Evolutionary conservation across 1,140 invertebrate species (phyloP).

Genomic region (Lineus longissimus): DNA sequence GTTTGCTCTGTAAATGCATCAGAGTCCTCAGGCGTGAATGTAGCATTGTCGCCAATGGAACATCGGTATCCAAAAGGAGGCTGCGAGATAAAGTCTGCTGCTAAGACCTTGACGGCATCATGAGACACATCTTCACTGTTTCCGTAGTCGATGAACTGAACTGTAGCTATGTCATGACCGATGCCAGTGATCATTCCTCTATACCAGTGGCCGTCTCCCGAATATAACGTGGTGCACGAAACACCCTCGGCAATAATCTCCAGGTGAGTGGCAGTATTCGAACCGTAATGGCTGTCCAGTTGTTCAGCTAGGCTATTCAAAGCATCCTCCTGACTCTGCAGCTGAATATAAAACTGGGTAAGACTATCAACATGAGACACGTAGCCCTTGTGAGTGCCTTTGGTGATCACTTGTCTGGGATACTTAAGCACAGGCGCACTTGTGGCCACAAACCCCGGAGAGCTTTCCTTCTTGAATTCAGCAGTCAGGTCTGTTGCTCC

Average conservation of each 20-base stretch:
- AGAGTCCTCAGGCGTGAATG: neutral
- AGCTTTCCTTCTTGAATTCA: neutral
- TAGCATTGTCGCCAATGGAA: neutral
- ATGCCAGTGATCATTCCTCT: conserved; percentile 67
- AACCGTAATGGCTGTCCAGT: neutral
- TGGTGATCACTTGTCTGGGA: neutral
- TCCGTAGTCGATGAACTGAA: conserved; percentile 60
- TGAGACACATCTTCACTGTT: conserved; percentile 34
- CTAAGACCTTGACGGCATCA: conserved; percentile 20
- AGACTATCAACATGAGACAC: conserved; percentile 31
- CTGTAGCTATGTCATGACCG: conserved; percentile 60
- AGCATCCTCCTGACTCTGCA: conserved; percentile 12
- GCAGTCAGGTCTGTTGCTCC: neutral
- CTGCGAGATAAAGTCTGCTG: conserved; percentile 19
- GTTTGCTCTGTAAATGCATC: conserved; percentile 1
- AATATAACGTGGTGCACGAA: conserved; percentile 69
- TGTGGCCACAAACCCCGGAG: neutral
- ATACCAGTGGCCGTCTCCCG: conserved; percentile 67
- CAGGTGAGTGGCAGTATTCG: neutral
- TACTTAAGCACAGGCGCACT: no score
- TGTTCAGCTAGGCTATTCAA: neutral
- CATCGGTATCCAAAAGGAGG: conserved; percentile 35
- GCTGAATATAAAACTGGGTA: conserved; percentile 35
- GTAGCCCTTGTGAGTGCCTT: neutral
- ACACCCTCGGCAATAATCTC: conserved; percentile 47